A percentile compares a stretch with the other conserved stretches of the same genome.
phyloP scores from a whole-genome alignment of 2,888 invertebrate species.

The Amblyjoppa proteus region DNA sequence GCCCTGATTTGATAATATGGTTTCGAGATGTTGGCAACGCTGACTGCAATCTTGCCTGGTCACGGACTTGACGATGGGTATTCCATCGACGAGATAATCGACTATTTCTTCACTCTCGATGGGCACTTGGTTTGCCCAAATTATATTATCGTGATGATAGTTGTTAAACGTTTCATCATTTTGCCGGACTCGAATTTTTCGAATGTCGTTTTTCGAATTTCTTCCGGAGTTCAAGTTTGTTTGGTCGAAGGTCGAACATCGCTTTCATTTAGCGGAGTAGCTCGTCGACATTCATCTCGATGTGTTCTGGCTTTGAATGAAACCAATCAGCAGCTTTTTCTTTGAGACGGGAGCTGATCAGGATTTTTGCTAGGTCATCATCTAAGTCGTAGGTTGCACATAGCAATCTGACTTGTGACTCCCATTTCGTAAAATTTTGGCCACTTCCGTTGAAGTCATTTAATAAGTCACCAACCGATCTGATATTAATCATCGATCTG shows the following conservation, averaged over 20 bases:
- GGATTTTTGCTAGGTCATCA: slow-evolving; percentile 36
- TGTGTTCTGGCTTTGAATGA: slow-evolving; percentile 59
- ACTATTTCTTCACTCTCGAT: slow-evolving; percentile 52
- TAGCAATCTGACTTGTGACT: slow-evolving; percentile 50
- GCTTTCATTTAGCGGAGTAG: slow-evolving; percentile 49
- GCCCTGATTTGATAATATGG: not conserved
- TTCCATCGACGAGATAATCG: slow-evolving; percentile 64
- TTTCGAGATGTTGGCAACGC: slow-evolving; percentile 12
- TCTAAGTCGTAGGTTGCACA: slow-evolving; percentile 45
- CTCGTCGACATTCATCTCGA: slow-evolving; percentile 43
- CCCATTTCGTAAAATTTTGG: slow-evolving; percentile 51
- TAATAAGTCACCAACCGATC: slow-evolving; percentile 50
- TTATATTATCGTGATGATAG: slow-evolving; percentile 63
- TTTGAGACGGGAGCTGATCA: slow-evolving; percentile 50
- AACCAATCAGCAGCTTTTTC: slow-evolving; percentile 55
- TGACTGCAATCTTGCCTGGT: slow-evolving; percentile 53
- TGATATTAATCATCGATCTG: slow-evolving; percentile 24
- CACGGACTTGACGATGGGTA: slow-evolving; percentile 46
- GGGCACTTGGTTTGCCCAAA: slow-evolving; percentile 56
- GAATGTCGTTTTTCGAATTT: slow-evolving; percentile 42
- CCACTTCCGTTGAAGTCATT: slow-evolving; percentile 50
- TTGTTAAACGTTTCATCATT: slow-evolving; percentile 56
- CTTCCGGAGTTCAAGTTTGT: slow-evolving; percentile 35
- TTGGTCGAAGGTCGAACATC: slow-evolving; percentile 60
- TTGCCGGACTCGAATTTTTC: slow-evolving; percentile 48